Base-by-base conservation (phyloP, 2,113 vertebrate species). In the Austrofundulus limnaeus region DNA sequence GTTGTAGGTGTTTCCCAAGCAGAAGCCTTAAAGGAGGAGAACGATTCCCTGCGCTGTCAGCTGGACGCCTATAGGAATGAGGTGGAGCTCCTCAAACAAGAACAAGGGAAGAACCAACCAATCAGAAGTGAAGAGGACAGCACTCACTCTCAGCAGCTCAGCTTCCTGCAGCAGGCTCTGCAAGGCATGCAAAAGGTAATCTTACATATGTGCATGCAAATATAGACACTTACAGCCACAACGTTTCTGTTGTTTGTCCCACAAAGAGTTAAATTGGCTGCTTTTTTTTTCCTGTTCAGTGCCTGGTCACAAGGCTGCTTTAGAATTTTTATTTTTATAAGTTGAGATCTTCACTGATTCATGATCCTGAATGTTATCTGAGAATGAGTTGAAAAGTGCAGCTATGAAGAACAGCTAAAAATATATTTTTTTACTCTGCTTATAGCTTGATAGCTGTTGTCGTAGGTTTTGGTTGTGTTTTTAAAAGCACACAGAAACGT, bases 101-200 rank as follows among this genome's bases (percentile, higher is more conserved):
- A 98, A 69, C 95, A 97, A 70, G 94, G 93, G 86, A 95, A 96
- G 84, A 90, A 87, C 11, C 89, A 88, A 59, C 90, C 88, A 7
- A 81, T 83, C 21, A 88, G 87, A 72, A 91, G 88, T 5, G 96
- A 95, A 9, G 95, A 97, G 59, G 95, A 98, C 61, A 85, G 85
- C 68, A 94, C 93, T 31, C 95, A 94, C 82, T 94, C 95, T 9
- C 95, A 98, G 86, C 95, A 98, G 80, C 90, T 98, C 87, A 94
- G 92, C 79, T 94, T 98, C 79, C 93, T 98, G 14, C 95, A 98
- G 81, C 96, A 98, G 89, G 94, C 96, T 39, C 91, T 98, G 53
- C 96, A 98, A 84, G 95, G 95, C 78, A 97, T 98, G 96, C 95
- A 98, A 82, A 96, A 97, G 95, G 96, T 98, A 90, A 17, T 10